Conservation (phyloP, 2,797 vertebrate genomes). For the Cryptoblepharus egeriae region DNA sequence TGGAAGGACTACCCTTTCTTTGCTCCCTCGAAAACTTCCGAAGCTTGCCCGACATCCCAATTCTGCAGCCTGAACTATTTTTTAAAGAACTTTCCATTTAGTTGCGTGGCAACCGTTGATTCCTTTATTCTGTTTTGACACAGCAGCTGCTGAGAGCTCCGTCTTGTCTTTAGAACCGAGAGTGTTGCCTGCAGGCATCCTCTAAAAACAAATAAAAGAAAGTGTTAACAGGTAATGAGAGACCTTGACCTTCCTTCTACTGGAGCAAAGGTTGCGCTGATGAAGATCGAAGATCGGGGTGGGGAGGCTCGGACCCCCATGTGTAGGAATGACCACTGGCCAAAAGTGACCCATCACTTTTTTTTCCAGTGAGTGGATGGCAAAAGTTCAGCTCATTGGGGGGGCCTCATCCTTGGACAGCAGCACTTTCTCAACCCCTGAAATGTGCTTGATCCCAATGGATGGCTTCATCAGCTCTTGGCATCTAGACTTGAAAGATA, state of each 20-base stretch:
- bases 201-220: conserved; percentile 14
- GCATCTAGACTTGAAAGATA: no score
- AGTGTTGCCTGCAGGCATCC: conserved; percentile 52
- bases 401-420: no score
- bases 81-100: conserved; percentile 61
- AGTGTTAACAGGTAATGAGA: conserved; percentile 25
- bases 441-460: no score
- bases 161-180: conserved; percentile 54
- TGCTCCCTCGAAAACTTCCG: conserved; percentile 9
- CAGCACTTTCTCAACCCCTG: no score
- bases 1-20: conserved; percentile 26
- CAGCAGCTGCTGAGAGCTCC: conserved; percentile 64
- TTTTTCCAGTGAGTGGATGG: no score
- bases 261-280: conserved; percentile 36
- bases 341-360: no score
- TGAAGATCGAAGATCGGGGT: background rate
- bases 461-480: no score
- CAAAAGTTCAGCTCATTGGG: no score
- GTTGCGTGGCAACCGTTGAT: conserved; percentile 68
- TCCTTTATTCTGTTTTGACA: conserved; percentile 67
- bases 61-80: conserved; percentile 52
- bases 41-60: conserved; percentile 6
- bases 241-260: background rate
- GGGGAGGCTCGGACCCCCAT: background rate
- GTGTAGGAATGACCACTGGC: background rate